These are phyloP conservation scores for Xestia sexstrigata DNA, from an alignment of 2,888 invertebrate species.

Conservation along the genomic window DNA sequence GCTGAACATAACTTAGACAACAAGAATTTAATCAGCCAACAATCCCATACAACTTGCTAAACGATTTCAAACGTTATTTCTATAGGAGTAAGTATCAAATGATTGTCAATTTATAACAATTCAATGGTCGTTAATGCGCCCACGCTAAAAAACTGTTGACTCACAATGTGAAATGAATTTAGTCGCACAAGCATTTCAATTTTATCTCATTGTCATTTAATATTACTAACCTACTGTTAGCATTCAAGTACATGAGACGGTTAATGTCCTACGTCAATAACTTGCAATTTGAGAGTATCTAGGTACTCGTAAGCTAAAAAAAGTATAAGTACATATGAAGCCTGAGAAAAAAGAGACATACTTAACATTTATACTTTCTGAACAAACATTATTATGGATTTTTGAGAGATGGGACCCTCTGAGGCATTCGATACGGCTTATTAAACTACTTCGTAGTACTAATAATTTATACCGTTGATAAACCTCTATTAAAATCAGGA, in stretches of 20 bases:
- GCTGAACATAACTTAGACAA: slow-evolving; percentile 32
- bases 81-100: slow-evolving; percentile 21
- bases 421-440: too few species aligned
- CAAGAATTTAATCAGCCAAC: slow-evolving; percentile 45
- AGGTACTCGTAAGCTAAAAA: slow-evolving; percentile 35
- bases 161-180: slow-evolving; percentile 69
- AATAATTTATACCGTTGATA: neutral
- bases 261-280: slow-evolving; percentile 24
- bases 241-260: slow-evolving; percentile 41
- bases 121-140: slow-evolving; percentile 58
- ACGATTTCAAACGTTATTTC: slow-evolving; percentile 42
- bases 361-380: slow-evolving; percentile 4
- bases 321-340: neutral
- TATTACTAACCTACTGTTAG: slow-evolving; percentile 45
- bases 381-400: neutral
- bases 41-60: neutral
- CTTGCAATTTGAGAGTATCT: slow-evolving; percentile 34
- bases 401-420: neutral
- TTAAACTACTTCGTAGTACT: too few species aligned
- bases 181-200: slow-evolving; percentile 59
- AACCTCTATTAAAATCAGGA: neutral
- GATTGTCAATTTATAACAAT: slow-evolving; percentile 25
- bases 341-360: slow-evolving; percentile 26
- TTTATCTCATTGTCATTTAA: slow-evolving; percentile 68
- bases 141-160: slow-evolving; percentile 73